Conservation (phyloP, 2,797 vertebrate species). For the Girardinus metallicus region DNA sequence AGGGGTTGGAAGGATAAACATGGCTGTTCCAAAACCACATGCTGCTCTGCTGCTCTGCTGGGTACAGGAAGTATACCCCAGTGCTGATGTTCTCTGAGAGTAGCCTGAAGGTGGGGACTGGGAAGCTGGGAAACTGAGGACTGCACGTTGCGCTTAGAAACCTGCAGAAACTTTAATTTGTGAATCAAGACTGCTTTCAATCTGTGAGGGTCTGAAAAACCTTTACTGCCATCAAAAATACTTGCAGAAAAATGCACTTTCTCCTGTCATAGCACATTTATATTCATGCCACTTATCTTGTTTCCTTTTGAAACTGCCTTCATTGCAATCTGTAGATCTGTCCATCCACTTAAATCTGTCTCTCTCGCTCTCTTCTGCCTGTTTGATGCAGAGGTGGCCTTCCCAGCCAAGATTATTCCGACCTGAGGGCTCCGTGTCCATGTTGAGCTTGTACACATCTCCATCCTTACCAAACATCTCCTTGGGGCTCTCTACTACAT, state of each 20-base stretch:
- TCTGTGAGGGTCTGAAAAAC: conserved; percentile 32
- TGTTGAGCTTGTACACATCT: conserved; percentile 95
- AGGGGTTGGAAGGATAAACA: conserved; percentile 89
- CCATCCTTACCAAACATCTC: conserved; percentile 98
- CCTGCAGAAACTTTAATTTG: conserved; percentile 37
- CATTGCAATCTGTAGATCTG: conserved; percentile 60
- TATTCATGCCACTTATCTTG: conserved; percentile 59
- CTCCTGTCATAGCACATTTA: conserved; percentile 62
- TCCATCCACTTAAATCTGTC: conserved; percentile 49
- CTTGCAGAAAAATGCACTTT: conserved; percentile 42
- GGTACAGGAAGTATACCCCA: conserved; percentile 84
- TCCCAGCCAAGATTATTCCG: conserved; percentile 90
- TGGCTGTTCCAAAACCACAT: conserved; percentile 91
- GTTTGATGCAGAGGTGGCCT: conserved; percentile 87
- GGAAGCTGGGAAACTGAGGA: conserved; percentile 33
- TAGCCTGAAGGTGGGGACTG: conserved; percentile 65
- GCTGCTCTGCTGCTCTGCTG: conserved; percentile 86
- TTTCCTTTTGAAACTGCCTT: conserved; percentile 63
- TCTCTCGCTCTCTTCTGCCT: conserved; percentile 42
- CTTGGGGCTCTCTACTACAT: conserved; percentile 89
- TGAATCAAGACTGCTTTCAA: conserved; percentile 36
- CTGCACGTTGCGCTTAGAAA: conserved; percentile 37
- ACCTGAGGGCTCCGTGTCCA: conserved; percentile 91
- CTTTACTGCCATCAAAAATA: conserved; percentile 16
- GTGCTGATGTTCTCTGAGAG: conserved; percentile 79